phyloP scores from a whole-genome alignment of 1,140 invertebrate species.

The Drosophila insularis region DNA sequence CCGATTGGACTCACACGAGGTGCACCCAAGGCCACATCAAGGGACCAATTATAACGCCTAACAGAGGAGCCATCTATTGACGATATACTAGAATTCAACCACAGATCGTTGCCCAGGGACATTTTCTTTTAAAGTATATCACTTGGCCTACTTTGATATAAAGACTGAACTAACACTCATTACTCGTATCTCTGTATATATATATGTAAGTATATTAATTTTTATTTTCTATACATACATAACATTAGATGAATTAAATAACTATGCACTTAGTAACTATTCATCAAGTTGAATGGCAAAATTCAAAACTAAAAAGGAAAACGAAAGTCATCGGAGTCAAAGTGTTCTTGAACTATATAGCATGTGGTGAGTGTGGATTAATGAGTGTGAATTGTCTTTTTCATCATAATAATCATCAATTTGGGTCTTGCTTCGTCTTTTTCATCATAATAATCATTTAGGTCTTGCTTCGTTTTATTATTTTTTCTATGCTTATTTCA shows the following conservation, averaged over 20 bases:
- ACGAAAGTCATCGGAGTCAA: slow-evolving; percentile 16
- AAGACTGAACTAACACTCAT: neutral
- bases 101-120: neutral
- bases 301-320: slow-evolving; percentile 21
- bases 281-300: slow-evolving; percentile 44
- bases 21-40: neutral
- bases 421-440: too few relatives aligned
- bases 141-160: neutral
- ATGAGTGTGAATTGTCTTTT: slow-evolving; percentile 19
- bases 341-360: slow-evolving; percentile 45
- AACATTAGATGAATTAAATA: slow-evolving; percentile 62
- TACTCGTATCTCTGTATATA: too few relatives aligned
- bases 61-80: neutral
- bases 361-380: slow-evolving; percentile 20
- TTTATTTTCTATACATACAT: slow-evolving; percentile 54
- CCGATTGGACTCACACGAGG: neutral
- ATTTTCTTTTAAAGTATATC: neutral
- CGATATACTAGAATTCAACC: neutral
- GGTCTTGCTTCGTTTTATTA: too few relatives aligned
- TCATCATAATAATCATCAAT: too few relatives aligned
- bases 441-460: too few relatives aligned
- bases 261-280: slow-evolving; percentile 52
- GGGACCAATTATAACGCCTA: neutral
- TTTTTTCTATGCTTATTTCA: slow-evolving; percentile 14
- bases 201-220: slow-evolving; percentile 20